phyloP scores from a whole-genome alignment of 1,140 invertebrate species.

The Dryas iulia region DNA sequence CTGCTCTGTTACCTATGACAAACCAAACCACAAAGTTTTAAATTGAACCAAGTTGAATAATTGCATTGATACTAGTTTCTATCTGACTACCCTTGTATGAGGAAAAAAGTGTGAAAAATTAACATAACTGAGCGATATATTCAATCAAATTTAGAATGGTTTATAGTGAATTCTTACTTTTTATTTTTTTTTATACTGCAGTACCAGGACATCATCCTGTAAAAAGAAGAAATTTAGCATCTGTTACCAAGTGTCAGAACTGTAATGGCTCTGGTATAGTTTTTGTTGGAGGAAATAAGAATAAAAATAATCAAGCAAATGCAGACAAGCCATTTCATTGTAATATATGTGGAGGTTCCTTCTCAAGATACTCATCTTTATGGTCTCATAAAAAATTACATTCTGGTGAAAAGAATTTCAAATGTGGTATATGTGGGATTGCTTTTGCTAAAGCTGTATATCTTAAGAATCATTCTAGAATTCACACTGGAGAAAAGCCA shows the following conservation, averaged over 20 bases:
- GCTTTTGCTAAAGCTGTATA: slow-evolving; percentile 95
- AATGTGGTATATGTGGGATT: slow-evolving; percentile 95
- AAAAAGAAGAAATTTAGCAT: slow-evolving; percentile 89
- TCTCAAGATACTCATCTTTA: slow-evolving; percentile 90
- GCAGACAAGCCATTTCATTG: slow-evolving; percentile 91
- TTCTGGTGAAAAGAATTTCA: slow-evolving; percentile 93
- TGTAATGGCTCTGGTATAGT: slow-evolving; percentile 93
- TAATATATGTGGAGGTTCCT: slow-evolving; percentile 91
- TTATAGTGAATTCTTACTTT: no score
- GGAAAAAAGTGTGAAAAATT: no score
- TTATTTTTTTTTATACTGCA: slow-evolving; percentile 38
- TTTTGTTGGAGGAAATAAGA: slow-evolving; percentile 85
- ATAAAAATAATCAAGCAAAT: slow-evolving; percentile 76
- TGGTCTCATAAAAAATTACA: slow-evolving; percentile 93
- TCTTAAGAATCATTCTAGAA: slow-evolving; percentile 94
- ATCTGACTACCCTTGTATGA: no score
- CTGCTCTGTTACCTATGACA: no score
- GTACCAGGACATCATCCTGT: slow-evolving; percentile 88
- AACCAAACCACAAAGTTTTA: no score
- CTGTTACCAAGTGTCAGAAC: slow-evolving; percentile 92
- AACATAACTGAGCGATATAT: no score
- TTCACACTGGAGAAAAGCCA: slow-evolving; percentile 91
- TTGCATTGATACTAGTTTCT: no score
- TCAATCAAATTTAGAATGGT: no score
- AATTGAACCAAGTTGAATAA: no score